Evolutionary conservation across 2,113 vertebrate species (phyloP), one percentile per base, ranked within the genome.

Genomic region (Ceuthmochares aereus): DNA sequence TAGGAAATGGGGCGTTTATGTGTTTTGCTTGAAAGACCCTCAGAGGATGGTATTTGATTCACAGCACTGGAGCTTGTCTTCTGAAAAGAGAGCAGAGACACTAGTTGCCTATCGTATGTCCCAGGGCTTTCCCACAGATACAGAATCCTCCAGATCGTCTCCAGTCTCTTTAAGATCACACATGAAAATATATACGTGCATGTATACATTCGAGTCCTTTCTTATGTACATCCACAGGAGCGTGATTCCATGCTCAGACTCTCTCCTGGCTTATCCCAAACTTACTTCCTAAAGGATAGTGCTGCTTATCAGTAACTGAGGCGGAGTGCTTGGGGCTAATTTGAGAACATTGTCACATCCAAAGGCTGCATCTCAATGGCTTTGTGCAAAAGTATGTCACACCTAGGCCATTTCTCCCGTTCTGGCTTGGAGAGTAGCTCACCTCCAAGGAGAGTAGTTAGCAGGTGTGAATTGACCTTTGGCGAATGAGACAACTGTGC

Each of bases 391-490:
- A 84, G 13, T 43, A 84, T 47, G 88, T 87, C 93, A 66, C 96
- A 75, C 96, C 93, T 60, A 17, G 34, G 52, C 60, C 64, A 7
- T 32, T 83, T 81, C 49, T 40, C 2, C 43, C 25, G 12, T 79
- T 26, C 52, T 70, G 59, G 37, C n/a, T 40, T 51, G 36, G 36
- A 58, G 37, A 62, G 47, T 12, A 47, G 63, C 72, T 88, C 67
- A 25, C 59, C 47, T 70, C 16, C 26, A 30, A 70, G 60, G 64
- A 87, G 36, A 76, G 84, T 3, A 62, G 30, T 96, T 92, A 96
- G 80, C 58, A 87, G 88, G 95, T 94, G 94, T 62, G 62, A 97
- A 96, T 6, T 81, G 79, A 43, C n/a, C 64, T 49, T 55, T 45
- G 47, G 79, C 64, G 82, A 90, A 84, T 26, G 56, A 78, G 43